Evolutionary conservation across 2,888 invertebrate species (phyloP).

Genomic region (Rugalucina vietnamica): DNA sequence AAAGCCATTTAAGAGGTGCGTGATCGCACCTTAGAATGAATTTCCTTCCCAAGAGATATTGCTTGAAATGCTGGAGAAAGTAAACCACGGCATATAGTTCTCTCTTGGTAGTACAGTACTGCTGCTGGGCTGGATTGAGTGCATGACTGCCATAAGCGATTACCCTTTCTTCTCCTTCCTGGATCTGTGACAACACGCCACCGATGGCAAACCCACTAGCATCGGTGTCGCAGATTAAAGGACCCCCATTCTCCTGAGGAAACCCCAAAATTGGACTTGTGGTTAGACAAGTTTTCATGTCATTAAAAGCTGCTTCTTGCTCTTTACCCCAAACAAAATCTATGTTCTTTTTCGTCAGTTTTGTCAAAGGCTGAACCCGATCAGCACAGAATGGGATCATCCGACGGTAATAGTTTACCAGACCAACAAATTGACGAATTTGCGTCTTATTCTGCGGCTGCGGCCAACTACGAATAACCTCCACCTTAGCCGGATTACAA

Average conservation of each 20-base stretch:
- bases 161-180: neutral
- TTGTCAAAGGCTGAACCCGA: constrained; percentile 7
- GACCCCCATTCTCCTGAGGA: neutral
- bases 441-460: constrained; percentile 7
- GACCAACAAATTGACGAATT: constrained; percentile 13
- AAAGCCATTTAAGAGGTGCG: neutral
- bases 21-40: neutral
- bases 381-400: constrained; percentile 20
- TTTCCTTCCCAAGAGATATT: constrained; percentile 19
- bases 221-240: neutral
- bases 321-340: neutral
- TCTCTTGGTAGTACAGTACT: constrained; percentile 34
- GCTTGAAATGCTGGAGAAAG: constrained; percentile 24
- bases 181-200: neutral
- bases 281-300: constrained; percentile 4
- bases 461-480: constrained; percentile 13
- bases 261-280: constrained; percentile 1
- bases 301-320: neutral
- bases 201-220: neutral
- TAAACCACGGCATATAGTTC: constrained; percentile 19
- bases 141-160: constrained; percentile 7
- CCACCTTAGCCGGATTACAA: constrained; percentile 11
- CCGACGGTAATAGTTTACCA: constrained; percentile 14
- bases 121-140: neutral
- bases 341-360: constrained; percentile 7